A percentile compares a stretch with the other conserved stretches of the same genome.
These are phyloP conservation scores for Drosophila neonasuta DNA, from an alignment of 2,888 invertebrate genomes.

Conservation along the genomic window DNA sequence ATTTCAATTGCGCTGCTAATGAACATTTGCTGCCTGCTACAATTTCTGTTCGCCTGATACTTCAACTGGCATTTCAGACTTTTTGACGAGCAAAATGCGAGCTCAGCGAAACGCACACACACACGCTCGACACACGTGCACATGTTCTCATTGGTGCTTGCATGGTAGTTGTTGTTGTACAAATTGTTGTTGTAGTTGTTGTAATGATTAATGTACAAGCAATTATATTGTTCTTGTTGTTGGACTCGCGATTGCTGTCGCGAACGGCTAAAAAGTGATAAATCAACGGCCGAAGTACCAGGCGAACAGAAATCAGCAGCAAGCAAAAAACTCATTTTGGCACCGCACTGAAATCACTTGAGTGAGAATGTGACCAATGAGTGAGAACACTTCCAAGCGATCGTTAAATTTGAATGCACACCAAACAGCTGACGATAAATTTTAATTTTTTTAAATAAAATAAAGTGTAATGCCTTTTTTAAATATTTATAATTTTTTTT, in stretches of 20 bases:
- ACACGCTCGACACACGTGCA: not conserved
- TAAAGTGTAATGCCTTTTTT: not conserved
- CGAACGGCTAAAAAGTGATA: not conserved
- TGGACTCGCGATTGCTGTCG: not conserved
- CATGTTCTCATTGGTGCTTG: not conserved
- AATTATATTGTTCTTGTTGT: not conserved
- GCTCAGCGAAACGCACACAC: not conserved
- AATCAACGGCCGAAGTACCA: not conserved
- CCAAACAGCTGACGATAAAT: not conserved
- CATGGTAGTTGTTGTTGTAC: not conserved
- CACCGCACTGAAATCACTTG: not conserved
- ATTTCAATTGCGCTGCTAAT: not conserved
- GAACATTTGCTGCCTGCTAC: not conserved
- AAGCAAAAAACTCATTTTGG: conserved; percentile 1
- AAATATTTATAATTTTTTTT: not conserved
- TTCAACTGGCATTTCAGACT: not conserved
- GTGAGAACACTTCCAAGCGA: not conserved
- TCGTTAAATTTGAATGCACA: not conserved
- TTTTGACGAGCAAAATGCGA: not conserved
- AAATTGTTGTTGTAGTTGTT: not conserved
- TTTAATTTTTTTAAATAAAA: not conserved
- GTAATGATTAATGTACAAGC: no score
- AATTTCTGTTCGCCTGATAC: not conserved
- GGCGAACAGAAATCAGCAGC: conserved; percentile 3
- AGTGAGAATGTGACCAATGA: not conserved